Evolutionary conservation across 2,113 vertebrate species (phyloP), one percentile per base, ranked within the genome.

Genomic region (Sceloporus tristichus): DNA sequence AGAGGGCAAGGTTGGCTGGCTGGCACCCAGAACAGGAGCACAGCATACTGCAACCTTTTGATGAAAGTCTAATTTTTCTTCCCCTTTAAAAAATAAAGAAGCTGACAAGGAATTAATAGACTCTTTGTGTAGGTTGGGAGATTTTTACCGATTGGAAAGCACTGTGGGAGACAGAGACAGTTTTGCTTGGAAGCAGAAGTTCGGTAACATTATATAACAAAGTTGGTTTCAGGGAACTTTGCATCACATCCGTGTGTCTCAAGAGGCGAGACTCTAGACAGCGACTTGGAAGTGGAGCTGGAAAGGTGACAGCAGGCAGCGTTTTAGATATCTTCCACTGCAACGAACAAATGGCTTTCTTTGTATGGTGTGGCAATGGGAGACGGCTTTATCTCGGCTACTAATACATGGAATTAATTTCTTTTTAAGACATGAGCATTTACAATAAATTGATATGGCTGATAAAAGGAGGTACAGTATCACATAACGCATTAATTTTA

Each of bases 291-390:
- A 48, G 38, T 23, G 59, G 40, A 79, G 71, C 71, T 53, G 65
- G 13, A 76, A 53, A 1, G 27, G 29, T 40, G 27, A 29, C 27
- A 66, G 34, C 7, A 9, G 0, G 2, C 2, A 13, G 29, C 54
- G 54, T 66, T 84, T 27, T 16, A 29, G 18, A 78, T 54, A 25
- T 9, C 19, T n/a, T 81, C 38, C 34, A 6, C 19, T n/a, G 34
- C 14, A 23, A 29, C 14, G 54, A 34, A 71, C 40, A 16, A 8
- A 53, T 9, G 14, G 25, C 18, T 70, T 62, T 71, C 65, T 59
- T 11, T 78, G 19, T 1, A 1, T 21, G 29, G 25, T 23, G 48
- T 6, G 8, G 66, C 59, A 65, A 38, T 10, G 79, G 10, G 7
- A 29, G 73, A 19, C 34, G 56, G 38, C 27, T 38, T 25, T 10